Evolutionary conservation across 1,140 invertebrate species (phyloP).

Genomic region (Drosophila tani): DNA sequence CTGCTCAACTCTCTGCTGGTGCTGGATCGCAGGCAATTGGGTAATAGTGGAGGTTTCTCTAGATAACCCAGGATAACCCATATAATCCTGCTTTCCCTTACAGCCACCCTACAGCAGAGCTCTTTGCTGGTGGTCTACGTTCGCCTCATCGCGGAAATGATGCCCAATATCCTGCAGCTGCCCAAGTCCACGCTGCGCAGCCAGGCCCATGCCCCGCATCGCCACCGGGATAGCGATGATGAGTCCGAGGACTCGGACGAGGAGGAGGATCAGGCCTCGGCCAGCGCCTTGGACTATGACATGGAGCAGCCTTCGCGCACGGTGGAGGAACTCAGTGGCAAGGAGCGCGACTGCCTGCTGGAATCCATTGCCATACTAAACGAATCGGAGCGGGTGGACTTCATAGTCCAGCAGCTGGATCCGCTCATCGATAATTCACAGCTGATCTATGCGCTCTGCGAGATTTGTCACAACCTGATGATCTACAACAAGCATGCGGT

Average conservation of each 20-base stretch:
- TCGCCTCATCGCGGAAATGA: constrained; percentile 85
- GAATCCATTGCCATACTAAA: constrained; percentile 88
- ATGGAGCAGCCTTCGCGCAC: constrained; percentile 57
- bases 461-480: constrained; percentile 92
- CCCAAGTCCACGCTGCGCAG: constrained; percentile 72
- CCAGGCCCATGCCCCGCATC: constrained; percentile 74
- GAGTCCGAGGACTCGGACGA: constrained; percentile 86
- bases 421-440: constrained; percentile 86
- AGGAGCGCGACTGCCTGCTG: constrained; percentile 85
- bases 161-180: constrained; percentile 81
- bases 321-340: constrained; percentile 80
- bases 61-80: background rate
- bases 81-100: background rate
- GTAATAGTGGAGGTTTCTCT: constrained; percentile 82
- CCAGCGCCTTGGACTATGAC: constrained; percentile 53
- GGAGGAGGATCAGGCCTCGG: constrained; percentile 82
- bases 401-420: constrained; percentile 87
- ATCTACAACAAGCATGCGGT: constrained; percentile 90
- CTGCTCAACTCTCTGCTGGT: constrained; percentile 88
- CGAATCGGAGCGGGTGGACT: constrained; percentile 88
- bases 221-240: constrained; percentile 85
- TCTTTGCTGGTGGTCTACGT: constrained; percentile 65
- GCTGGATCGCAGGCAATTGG: constrained; percentile 88
- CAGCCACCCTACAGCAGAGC: constrained; percentile 57
- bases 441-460: constrained; percentile 89